Percentiles rank a stretch among this genome's conserved stretches.
Conservation (phyloP, 2,797 vertebrate genomes). For the Sternotherus odoratus region DNA sequence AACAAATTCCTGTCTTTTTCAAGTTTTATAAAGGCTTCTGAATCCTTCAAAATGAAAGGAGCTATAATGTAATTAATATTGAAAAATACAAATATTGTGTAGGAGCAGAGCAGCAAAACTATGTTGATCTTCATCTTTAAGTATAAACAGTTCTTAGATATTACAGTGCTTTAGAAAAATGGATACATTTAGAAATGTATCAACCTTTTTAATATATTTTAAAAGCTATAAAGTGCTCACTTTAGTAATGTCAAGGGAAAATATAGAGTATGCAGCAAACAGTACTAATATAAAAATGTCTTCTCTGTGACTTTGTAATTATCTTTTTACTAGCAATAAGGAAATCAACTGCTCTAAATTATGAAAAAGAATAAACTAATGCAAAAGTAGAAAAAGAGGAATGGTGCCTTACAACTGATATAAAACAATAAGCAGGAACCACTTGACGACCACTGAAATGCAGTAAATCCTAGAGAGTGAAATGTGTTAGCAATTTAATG, state of each 20-base stretch:
- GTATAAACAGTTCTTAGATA: background rate
- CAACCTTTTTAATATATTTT: background rate
- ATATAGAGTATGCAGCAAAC: background rate
- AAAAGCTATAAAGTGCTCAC: background rate
- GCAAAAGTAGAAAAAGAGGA: background rate
- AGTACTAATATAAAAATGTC: background rate
- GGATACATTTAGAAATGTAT: background rate
- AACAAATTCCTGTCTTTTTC: background rate
- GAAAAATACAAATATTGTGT: background rate
- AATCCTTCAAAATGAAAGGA: background rate
- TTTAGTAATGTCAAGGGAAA: background rate
- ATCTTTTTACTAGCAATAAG: background rate
- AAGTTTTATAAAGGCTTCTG: background rate
- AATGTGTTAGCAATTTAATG: conserved; percentile 1
- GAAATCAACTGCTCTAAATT: background rate
- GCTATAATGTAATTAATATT: background rate
- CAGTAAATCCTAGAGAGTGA: conserved; percentile 14
- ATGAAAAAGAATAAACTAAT: background rate
- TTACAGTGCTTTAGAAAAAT: background rate
- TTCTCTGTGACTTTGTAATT: background rate
- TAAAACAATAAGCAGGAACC: background rate
- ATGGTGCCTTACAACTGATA: background rate
- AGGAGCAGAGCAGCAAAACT: background rate
- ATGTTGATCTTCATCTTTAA: background rate
- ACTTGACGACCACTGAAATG: background rate